phyloP scores from a whole-genome alignment of 35 echinoderm and acorn worm species.

The Anneissia japonica region DNA sequence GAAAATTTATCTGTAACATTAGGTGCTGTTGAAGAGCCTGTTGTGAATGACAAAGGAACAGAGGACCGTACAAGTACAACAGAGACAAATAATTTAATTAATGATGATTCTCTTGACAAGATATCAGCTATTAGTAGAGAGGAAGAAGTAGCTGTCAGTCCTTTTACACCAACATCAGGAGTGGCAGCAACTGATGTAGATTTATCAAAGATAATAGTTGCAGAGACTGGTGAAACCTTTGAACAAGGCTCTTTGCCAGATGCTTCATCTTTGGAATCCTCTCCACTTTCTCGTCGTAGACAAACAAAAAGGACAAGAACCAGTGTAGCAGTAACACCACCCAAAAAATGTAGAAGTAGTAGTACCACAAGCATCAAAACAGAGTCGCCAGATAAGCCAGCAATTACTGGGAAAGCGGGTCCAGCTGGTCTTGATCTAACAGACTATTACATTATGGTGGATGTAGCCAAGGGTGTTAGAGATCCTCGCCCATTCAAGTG shows the following conservation, averaged over 20 bases:
- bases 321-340: not conserved
- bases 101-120: not conserved
- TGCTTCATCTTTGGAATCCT: not conserved
- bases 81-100: not conserved
- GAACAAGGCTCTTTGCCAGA: not conserved
- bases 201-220: not conserved
- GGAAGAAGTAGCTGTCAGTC: not conserved
- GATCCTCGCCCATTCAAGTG: not conserved
- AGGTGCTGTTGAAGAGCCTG: not conserved
- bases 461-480: not conserved
- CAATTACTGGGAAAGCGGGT: not conserved
- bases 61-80: not conserved
- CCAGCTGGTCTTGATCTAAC: not conserved
- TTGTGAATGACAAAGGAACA: not conserved
- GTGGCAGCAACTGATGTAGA: not conserved
- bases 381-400: not conserved
- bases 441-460: not conserved
- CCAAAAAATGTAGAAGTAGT: not conserved
- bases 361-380: not conserved
- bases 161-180: not conserved
- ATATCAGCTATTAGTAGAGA: not conserved
- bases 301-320: not conserved
- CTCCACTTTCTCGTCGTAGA: not conserved
- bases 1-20: not conserved
- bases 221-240: not conserved